Evolutionary conservation across 2,113 vertebrate genomes (phyloP), one percentile per base, ranked within the genome.

Genomic region (Lophotis ruficrista): DNA sequence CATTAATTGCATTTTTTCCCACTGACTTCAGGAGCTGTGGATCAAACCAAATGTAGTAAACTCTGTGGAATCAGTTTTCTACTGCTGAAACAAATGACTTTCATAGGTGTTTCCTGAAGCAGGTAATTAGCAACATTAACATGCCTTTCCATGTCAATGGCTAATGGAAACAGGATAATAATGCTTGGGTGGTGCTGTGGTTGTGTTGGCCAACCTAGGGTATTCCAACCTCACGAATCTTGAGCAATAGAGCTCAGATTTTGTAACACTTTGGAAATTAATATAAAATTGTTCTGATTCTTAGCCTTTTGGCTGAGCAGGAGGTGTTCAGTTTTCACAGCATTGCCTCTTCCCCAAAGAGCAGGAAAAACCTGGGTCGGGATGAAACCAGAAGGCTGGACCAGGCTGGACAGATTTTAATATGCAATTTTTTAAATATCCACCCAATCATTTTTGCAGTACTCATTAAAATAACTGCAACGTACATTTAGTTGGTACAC

Each of bases 1-100:
- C 81, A 7, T 73, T 94, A 96, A 93, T 95, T 96, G 77, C 94
- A 91, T 96, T 96, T 95, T 96, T 95, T 94, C 87, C 82, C 93
- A 54, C 84, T 96, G 93, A 95, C 84, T 95, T 91, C 78, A 96
- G 87, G 93, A 96, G 31, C 33, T 72, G 78, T 41, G 62, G 45
- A 90, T 95, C 90, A 85, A 80, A 72, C 66, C 64, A 85, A 94
- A 51, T 47, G 61, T 37, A 30, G 50, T 6, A 50, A 73, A 24
- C 27, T 65, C 20, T 5, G 47, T 50, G 53, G 66, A 76, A 76
- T 61, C 41, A 9, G 37, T 28, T 79, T 80, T 69, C 66, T 76
- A 3, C 37, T 64, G 62, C 62, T 58, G 31, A 61, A 6, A 20
- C 23, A 27, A 13, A 9, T 76, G 30, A 7, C n/a, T 72, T 84